Conservation (phyloP, 92 coral and sea anemone species). For the Phenganax subtilis region DNA sequence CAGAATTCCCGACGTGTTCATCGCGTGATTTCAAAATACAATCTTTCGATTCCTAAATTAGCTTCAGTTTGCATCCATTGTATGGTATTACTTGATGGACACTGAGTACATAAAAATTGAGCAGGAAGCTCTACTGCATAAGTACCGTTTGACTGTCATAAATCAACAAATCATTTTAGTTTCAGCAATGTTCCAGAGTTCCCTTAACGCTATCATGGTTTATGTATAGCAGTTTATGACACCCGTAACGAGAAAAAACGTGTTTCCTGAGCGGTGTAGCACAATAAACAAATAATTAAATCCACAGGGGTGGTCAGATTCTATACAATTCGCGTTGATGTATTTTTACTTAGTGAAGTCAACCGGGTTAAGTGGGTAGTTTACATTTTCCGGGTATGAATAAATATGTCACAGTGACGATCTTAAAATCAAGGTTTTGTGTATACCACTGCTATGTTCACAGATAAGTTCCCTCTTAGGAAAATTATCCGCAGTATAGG, state of each 20-base stretch:
- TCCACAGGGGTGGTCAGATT: neutral
- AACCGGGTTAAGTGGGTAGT: neutral
- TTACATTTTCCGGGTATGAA: too few species aligned
- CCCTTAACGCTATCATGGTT: constrained; percentile 1
- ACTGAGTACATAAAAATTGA: too few species aligned
- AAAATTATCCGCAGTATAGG: too few species aligned
- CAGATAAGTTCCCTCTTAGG: too few species aligned
- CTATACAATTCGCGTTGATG: neutral
- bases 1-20: too few species aligned
- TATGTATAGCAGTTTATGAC: neutral
- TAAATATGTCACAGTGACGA: too few species aligned
- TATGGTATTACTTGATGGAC: too few species aligned
- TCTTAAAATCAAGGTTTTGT: too few species aligned
- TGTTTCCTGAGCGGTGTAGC: neutral
- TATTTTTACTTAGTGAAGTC: neutral
- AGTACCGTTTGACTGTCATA: neutral
- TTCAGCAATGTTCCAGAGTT: constrained; percentile 10
- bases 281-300: constrained; percentile 2
- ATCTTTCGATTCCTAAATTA: too few species aligned
- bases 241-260: neutral
- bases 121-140: neutral
- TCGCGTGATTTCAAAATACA: too few species aligned
- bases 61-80: too few species aligned
- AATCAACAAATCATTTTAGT: constrained; percentile 16
- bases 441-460: too few species aligned